Evolutionary conservation across 2,888 invertebrate species (phyloP).

Genomic region (Drosophila emarginata): DNA sequence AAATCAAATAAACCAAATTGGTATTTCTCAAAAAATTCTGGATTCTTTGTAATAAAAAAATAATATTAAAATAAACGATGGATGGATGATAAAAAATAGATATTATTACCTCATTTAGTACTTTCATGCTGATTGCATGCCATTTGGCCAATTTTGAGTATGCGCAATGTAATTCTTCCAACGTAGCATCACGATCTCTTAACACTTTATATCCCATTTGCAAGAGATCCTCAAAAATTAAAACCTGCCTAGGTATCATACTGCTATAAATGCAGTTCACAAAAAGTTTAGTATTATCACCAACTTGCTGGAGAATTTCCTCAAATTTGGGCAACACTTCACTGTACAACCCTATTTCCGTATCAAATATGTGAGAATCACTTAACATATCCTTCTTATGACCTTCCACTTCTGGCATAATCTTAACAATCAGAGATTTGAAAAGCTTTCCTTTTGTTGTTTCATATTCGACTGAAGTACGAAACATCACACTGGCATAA

Average conservation of each 20-base stretch:
- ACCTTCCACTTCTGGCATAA: constrained; percentile 66
- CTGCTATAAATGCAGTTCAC: constrained; percentile 59
- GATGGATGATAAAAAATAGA: constrained; percentile 60
- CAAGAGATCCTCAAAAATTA: constrained; percentile 73
- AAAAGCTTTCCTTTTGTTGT: constrained; percentile 39
- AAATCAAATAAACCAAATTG: constrained; percentile 75
- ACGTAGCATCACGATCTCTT: constrained; percentile 66
- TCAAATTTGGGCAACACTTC: constrained; percentile 71
- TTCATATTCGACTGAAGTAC: constrained; percentile 39
- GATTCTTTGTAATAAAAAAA: constrained; percentile 23
- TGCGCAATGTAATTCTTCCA: constrained; percentile 77
- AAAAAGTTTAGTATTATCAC: constrained; percentile 50
- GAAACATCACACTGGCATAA: constrained; percentile 69
- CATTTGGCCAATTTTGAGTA: constrained; percentile 81
- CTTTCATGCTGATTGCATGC: constrained; percentile 71
- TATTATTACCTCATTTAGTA: constrained; percentile 26
- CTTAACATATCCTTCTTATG: constrained; percentile 62
- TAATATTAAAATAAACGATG: not conserved
- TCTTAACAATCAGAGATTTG: constrained; percentile 68
- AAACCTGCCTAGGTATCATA: constrained; percentile 41
- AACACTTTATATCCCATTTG: constrained; percentile 47
- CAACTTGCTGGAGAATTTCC: constrained; percentile 43
- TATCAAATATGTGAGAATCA: constrained; percentile 56
- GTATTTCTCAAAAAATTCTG: constrained; percentile 47
- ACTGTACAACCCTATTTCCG: constrained; percentile 73